Evolutionary conservation across 2,113 vertebrate species (phyloP), one percentile per base, ranked within the genome.

Genomic region (Plestiodon gilberti): DNA sequence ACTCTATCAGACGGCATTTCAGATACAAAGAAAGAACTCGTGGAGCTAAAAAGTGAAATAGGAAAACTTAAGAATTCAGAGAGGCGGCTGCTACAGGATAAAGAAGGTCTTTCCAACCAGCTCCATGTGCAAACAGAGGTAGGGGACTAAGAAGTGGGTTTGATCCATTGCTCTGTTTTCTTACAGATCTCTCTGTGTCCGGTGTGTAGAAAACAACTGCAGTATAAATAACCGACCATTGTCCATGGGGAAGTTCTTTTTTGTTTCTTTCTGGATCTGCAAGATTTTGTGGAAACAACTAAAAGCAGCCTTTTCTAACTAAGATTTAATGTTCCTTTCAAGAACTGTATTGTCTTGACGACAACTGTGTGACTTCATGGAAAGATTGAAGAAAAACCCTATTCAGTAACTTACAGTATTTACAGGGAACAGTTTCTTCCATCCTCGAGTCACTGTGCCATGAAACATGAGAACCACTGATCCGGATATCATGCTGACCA

Each of bases 121-220:
- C 97, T 99, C 2, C 97, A 97, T 17, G 93, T 99, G 62, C 98
- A 99, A 95, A 99, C 98, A 43, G 99, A 99, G 97, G 99, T 99
- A 93, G 94, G 95, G 82, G 25, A 84, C 30, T 64, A 9, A 78
- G 82, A 89, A 25, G 0, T 38, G 1, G 73, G 84, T 28, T 40
- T 35, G 10, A 55, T 33, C 10, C 30, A n/a, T 81, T 86, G 38
- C 17, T 33, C 59, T 3, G n/a, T 74, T 25, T 40, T 10, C 52
- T 78, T 38, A 30, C 43, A 48, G 11, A 38, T 1, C 23, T 57
- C 15, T 6, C 9, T 38, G 9, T 78, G 15, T 33, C 14, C 17
- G 23, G 57, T 57, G 64, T 8, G 28, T 20, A 79, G 67, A 25
- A 78, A 33, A 25, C 38, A 78, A 69, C 17, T 77, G 40, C 62